phyloP scores from a whole-genome alignment of 30 jellyfish, hydroid and myxozoan genomes.

The Pseudorhiza aurosa region DNA sequence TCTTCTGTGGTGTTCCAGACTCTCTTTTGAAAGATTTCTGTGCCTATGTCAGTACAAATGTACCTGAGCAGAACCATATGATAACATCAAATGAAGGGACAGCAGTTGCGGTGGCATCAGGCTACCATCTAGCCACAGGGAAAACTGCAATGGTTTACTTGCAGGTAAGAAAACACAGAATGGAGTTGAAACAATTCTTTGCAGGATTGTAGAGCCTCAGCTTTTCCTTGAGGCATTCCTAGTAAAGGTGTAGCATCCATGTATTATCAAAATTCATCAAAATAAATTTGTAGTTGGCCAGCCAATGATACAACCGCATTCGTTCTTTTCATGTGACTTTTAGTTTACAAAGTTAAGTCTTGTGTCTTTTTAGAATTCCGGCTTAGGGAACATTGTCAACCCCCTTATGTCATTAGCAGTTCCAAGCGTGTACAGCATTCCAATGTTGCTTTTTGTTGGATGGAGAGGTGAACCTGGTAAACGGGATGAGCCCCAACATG shows the following conservation, averaged over 20 bases:
- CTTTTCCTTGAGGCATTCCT: too few species aligned
- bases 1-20: constrained; percentile 98
- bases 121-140: constrained; percentile 95
- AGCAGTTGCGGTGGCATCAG: constrained; percentile 98
- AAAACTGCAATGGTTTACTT: constrained; percentile 95
- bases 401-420: constrained; percentile 98
- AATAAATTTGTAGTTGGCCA: too few species aligned
- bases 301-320: too few species aligned
- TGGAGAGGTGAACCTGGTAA: constrained; percentile 99
- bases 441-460: constrained; percentile 96
- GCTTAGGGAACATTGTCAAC: constrained; percentile 97
- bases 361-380: constrained; percentile 89
- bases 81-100: constrained; percentile 97
- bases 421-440: constrained; percentile 98
- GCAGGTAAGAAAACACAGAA: too few species aligned
- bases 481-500: constrained; percentile 99
- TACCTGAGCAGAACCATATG: constrained; percentile 77
- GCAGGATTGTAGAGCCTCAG: too few species aligned
- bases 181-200: too few species aligned
- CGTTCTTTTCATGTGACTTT: too few species aligned
- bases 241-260: too few species aligned
- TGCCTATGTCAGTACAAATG: constrained; percentile 93
- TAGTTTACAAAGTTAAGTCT: too few species aligned
- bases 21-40: constrained; percentile 95
- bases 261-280: too few species aligned